Evolutionary conservation across 2,113 vertebrate genomes (phyloP).

Genomic region (Tenrec ecaudatus): DNA sequence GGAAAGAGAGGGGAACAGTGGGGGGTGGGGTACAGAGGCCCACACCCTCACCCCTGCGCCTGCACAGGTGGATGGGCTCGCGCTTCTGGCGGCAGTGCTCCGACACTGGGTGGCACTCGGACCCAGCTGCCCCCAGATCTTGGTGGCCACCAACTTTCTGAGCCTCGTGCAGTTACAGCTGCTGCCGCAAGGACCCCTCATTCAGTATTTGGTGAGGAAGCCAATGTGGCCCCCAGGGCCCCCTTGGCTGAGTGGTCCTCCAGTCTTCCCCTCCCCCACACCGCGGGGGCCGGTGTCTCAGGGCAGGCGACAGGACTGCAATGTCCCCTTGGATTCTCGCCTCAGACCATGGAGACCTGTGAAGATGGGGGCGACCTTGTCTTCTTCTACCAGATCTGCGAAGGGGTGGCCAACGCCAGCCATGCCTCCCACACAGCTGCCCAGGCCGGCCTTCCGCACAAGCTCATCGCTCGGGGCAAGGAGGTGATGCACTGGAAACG

Average conservation of each 20-base stretch:
- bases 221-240: not conserved
- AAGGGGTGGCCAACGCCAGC: slow-evolving; percentile 93
- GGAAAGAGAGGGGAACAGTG: not conserved
- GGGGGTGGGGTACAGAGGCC: not conserved
- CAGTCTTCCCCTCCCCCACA: not conserved
- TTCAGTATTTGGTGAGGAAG: slow-evolving; percentile 91
- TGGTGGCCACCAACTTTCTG: slow-evolving; percentile 97
- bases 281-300: not conserved
- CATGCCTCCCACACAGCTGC: slow-evolving; percentile 95
- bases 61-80: slow-evolving; percentile 93
- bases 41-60: not conserved
- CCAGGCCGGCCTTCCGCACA: slow-evolving; percentile 92
- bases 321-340: slow-evolving; percentile 39
- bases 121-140: slow-evolving; percentile 90
- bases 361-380: slow-evolving; percentile 94
- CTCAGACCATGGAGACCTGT: slow-evolving; percentile 94
- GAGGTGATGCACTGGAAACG: slow-evolving; percentile 87
- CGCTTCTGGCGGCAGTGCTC: slow-evolving; percentile 94
- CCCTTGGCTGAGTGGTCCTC: not conserved
- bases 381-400: slow-evolving; percentile 96
- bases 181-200: slow-evolving; percentile 90
- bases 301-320: not conserved
- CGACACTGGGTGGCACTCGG: slow-evolving; percentile 92
- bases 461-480: slow-evolving; percentile 91
- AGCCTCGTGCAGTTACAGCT: slow-evolving; percentile 93